Percentiles rank a stretch among this genome's conserved stretches.
phyloP scores from a whole-genome alignment of 2,888 invertebrate species.

The Smittia aterrima region DNA sequence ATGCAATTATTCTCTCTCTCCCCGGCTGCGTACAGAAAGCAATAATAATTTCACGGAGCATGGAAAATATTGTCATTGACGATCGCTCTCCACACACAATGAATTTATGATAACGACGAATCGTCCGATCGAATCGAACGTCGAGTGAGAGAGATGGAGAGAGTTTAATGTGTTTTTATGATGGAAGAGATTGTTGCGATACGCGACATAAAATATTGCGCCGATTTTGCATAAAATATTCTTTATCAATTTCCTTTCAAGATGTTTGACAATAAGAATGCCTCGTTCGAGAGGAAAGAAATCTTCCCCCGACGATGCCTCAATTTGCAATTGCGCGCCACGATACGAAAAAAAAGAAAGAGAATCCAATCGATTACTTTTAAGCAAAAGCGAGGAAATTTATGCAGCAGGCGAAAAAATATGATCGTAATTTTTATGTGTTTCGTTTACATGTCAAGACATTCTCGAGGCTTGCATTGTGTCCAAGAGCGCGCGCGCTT shows the following conservation, averaged over 20 bases:
- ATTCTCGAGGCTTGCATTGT: background rate
- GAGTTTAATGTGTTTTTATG: conserved; percentile 26
- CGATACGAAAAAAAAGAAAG: background rate
- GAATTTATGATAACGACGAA: conserved; percentile 21
- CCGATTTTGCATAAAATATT: conserved; percentile 19
- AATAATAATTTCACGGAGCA: conserved; percentile 19
- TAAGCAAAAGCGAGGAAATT: background rate
- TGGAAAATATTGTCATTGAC: conserved; percentile 24
- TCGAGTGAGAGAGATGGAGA: background rate
- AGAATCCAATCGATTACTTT: conserved; percentile 13
- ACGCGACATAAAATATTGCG: conserved; percentile 23
- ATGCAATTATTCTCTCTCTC: conserved; percentile 38
- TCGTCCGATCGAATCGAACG: background rate
- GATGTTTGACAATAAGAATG: background rate
- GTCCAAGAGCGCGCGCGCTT: background rate
- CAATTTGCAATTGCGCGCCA: conserved; percentile 5
- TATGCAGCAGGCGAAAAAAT: background rate
- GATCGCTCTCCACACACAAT: background rate
- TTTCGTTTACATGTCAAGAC: conserved; percentile 8
- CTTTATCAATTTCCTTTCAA: conserved; percentile 8
- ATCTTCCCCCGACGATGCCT: background rate
- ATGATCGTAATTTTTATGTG: background rate
- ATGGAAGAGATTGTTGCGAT: conserved; percentile 30
- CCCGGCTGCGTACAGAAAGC: background rate
- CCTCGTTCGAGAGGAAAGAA: background rate